Evolutionary conservation across 2,113 vertebrate species (phyloP).

Genomic region (Anarhynchus alexandrinus): DNA sequence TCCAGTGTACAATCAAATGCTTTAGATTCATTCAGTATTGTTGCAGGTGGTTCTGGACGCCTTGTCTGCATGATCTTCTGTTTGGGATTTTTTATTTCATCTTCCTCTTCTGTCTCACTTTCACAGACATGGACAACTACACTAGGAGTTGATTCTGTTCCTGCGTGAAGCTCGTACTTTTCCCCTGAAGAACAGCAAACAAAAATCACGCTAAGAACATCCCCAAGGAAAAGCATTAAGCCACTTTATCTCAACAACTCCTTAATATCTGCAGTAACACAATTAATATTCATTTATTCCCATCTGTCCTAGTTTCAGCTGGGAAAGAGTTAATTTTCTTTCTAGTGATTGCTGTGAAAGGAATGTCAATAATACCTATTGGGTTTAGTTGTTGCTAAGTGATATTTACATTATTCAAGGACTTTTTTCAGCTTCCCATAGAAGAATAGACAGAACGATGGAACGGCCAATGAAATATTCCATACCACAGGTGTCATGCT

Average conservation of each 20-base stretch:
- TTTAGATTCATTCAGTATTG: slow-evolving; percentile 74
- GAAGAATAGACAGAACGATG: background rate
- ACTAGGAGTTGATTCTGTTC: slow-evolving; percentile 95
- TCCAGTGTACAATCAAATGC: slow-evolving; percentile 53
- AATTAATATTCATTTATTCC: background rate
- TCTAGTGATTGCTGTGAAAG: background rate
- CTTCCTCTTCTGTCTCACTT: slow-evolving; percentile 91
- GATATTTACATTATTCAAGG: background rate
- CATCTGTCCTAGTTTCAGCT: background rate
- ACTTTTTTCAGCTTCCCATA: background rate
- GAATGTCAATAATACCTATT: background rate
- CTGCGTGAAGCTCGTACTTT: slow-evolving; percentile 95
- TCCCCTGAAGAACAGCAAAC: slow-evolving; percentile 77
- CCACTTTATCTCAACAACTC: background rate
- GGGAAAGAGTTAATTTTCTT: background rate
- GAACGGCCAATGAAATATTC: background rate
- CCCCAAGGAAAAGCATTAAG: background rate
- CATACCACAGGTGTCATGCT: background rate
- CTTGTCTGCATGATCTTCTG: slow-evolving; percentile 94
- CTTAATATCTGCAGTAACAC: background rate
- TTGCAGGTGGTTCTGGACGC: slow-evolving; percentile 82
- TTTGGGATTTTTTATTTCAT: slow-evolving; percentile 77
- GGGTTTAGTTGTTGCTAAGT: background rate
- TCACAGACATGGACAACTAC: slow-evolving; percentile 98
- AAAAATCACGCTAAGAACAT: background rate